A percentile compares a stretch with the other conserved stretches of the same genome.
Conservation (phyloP, 2,888 invertebrate genomes). For the Lithophane ornitopus region DNA sequence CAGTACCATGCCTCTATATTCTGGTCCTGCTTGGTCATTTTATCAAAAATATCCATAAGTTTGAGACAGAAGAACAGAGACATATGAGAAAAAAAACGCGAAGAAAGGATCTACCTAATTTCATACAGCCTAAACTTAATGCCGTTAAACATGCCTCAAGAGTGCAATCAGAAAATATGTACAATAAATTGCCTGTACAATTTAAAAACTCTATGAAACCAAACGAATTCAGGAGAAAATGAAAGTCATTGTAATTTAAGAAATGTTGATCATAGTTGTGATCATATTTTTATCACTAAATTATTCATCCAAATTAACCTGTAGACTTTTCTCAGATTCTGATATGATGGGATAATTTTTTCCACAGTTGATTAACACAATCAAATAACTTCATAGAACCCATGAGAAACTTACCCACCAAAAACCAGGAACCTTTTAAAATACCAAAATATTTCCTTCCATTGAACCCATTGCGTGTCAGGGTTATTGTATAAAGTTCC, state of each 20-base stretch:
- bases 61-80: no score
- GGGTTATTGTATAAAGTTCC: slow-evolving; percentile 53
- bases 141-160: background rate
- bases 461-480: slow-evolving; percentile 67
- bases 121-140: background rate
- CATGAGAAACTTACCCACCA: slow-evolving; percentile 20
- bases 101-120: slow-evolving; percentile 1
- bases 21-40: no score
- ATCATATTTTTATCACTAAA: no score
- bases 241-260: no score
- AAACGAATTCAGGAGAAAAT: no score
- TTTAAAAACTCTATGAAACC: no score
- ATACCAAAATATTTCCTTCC: slow-evolving; percentile 35
- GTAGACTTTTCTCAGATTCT: background rate
- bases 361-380: background rate
- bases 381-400: background rate
- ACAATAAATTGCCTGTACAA: no score
- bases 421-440: slow-evolving; percentile 25
- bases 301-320: background rate
- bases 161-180: background rate
- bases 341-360: background rate
- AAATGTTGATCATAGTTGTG: no score
- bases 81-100: no score
- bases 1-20: no score
- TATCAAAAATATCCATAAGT: no score